Conservation (phyloP, 2,888 invertebrate species). For the Helobdella robusta region DNA sequence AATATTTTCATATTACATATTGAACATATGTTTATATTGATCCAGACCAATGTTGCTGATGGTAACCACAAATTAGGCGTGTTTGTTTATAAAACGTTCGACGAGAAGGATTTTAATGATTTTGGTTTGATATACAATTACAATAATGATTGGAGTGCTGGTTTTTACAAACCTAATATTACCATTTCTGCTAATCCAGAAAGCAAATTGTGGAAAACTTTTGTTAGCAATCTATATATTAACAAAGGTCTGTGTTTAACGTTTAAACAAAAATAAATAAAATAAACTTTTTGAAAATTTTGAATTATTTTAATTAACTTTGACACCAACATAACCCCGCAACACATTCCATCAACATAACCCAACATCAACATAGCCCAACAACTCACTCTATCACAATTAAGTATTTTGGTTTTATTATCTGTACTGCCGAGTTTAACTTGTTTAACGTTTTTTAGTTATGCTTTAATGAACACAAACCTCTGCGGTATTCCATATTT, state of each 20-base stretch:
- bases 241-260: constrained; percentile 34
- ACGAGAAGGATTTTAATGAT: constrained; percentile 40
- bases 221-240: constrained; percentile 33
- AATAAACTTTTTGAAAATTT: background rate
- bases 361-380: too few species aligned
- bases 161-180: constrained; percentile 42
- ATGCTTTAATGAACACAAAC: too few species aligned
- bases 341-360: too few species aligned
- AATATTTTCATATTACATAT: background rate
- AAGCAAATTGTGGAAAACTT: constrained; percentile 38
- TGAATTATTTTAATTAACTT: background rate
- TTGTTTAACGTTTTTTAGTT: too few species aligned
- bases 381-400: too few species aligned
- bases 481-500: too few species aligned
- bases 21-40: too few species aligned
- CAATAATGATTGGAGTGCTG: constrained; percentile 37
- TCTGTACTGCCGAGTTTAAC: too few species aligned
- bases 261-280: background rate
- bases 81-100: constrained; percentile 41
- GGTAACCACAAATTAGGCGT: constrained; percentile 34
- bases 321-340: too few species aligned
- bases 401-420: too few species aligned
- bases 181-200: constrained; percentile 40
- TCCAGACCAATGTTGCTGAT: constrained; percentile 38
- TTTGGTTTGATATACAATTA: constrained; percentile 40